A percentile compares a stretch with the other conserved stretches of the same genome.
phyloP scores from a whole-genome alignment of 2,888 invertebrate species.

The Miltochrista miniata region DNA sequence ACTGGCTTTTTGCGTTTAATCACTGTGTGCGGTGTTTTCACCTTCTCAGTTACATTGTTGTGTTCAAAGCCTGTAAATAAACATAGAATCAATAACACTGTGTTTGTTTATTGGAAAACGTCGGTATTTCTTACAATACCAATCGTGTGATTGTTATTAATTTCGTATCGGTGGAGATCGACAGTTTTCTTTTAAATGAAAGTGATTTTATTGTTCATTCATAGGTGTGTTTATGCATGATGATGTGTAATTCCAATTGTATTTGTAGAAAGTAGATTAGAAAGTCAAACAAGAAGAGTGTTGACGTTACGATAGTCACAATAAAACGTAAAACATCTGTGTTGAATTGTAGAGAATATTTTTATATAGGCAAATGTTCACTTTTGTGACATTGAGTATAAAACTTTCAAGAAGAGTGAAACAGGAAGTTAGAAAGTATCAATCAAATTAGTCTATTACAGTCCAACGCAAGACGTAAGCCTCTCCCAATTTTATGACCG shows the following conservation, averaged over 20 bases:
- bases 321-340: background rate
- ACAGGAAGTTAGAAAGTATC: too few relatives aligned
- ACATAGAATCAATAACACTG: slow-evolving; percentile 7
- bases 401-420: too few relatives aligned
- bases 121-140: slow-evolving; percentile 32
- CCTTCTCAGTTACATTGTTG: slow-evolving; percentile 51
- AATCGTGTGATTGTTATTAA: slow-evolving; percentile 52
- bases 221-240: slow-evolving; percentile 3
- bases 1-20: slow-evolving; percentile 80
- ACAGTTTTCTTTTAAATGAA: slow-evolving; percentile 35
- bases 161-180: slow-evolving; percentile 43
- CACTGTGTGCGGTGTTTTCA: slow-evolving; percentile 73
- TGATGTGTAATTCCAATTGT: slow-evolving; percentile 7
- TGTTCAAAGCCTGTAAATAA: slow-evolving; percentile 61
- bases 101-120: slow-evolving; percentile 49
- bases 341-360: background rate
- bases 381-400: too few relatives aligned
- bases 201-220: slow-evolving; percentile 20
- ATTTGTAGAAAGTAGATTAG: slow-evolving; percentile 5
- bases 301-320: background rate
- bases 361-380: background rate
- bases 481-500: too few relatives aligned
- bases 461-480: too few relatives aligned
- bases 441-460: too few relatives aligned
- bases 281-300: background rate